Percentiles rank a stretch among this genome's conserved stretches.
Conservation (phyloP, 2,797 vertebrate species). For the Australoheros facetus region DNA sequence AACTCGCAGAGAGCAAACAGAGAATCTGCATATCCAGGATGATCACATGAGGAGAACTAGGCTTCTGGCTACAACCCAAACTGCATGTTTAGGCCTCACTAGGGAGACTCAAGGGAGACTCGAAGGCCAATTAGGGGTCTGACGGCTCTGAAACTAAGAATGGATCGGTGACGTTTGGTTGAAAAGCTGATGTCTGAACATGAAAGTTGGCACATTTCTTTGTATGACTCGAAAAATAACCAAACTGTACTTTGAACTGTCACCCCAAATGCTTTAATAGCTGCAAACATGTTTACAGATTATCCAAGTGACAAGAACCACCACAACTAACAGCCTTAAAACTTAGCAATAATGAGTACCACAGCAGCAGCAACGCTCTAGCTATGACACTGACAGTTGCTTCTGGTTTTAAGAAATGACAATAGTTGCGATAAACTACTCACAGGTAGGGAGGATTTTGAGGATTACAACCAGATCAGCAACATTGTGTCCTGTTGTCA, state of each 20-base stretch:
- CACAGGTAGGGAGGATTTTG: conserved; percentile 94
- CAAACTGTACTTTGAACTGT: neutral
- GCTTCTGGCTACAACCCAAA: neutral
- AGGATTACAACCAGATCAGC: conserved; percentile 96
- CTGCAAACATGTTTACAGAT: neutral
- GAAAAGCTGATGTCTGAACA: too few species aligned
- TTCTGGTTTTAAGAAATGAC: too few species aligned
- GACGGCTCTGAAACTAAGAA: neutral
- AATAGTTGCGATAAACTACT: conserved; percentile 59
- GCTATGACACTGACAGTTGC: neutral
- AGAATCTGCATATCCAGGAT: neutral
- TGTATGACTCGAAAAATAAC: fast-evolving
- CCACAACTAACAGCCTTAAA: fast-evolving
- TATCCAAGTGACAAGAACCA: neutral
- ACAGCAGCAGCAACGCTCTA: neutral
- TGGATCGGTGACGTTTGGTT: neutral
- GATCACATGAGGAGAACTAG: neutral
- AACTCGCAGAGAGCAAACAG: too few species aligned
- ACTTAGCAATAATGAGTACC: neutral
- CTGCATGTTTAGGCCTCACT: neutral
- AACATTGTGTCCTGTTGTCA: conserved; percentile 95
- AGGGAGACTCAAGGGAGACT: too few species aligned
- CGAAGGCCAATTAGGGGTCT: too few species aligned
- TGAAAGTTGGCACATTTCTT: fast-evolving
- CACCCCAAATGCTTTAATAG: neutral